A percentile compares a stretch with the other conserved stretches of the same genome.
Evolutionary conservation across 2,888 invertebrate species (phyloP).

Genomic region (Byasa hedistus): DNA sequence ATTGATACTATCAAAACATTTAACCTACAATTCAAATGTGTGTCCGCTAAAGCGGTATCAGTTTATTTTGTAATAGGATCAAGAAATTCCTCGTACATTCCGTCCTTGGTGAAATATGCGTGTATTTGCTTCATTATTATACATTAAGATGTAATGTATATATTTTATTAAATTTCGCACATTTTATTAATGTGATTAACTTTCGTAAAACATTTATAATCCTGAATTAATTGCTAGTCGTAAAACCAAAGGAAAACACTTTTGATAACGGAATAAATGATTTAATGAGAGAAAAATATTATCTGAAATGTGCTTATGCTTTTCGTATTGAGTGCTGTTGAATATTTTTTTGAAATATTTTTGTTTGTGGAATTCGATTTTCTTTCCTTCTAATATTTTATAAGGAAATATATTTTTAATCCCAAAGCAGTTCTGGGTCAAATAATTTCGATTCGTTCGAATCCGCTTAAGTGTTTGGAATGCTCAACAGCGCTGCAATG

Average conservation of each 20-base stretch:
- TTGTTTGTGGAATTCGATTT: background rate
- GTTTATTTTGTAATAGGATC: conserved; percentile 24
- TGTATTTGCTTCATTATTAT: conserved; percentile 1
- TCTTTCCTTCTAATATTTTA: conserved; percentile 10
- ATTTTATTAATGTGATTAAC: background rate
- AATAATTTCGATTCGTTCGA: conserved; percentile 29
- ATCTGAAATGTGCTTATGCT: background rate
- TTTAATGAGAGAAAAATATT: background rate
- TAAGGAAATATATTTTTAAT: conserved; percentile 23
- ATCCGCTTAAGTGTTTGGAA: conserved; percentile 28
- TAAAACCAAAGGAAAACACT: too few relatives aligned
- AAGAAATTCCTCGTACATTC: conserved; percentile 12
- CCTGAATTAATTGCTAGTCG: too few relatives aligned
- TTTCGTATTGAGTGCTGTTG: background rate
- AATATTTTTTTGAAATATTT: background rate
- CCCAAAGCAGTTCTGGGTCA: conserved; percentile 23
- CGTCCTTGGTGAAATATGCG: background rate
- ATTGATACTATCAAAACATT: conserved; percentile 6
- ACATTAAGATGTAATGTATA: background rate
- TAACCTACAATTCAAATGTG: conserved; percentile 7
- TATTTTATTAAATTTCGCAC: background rate
- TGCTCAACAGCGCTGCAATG: conserved; percentile 29
- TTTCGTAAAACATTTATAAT: background rate
- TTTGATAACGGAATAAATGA: too few relatives aligned
- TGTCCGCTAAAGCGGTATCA: conserved; percentile 4